These are phyloP conservation scores for Synergus itoensis DNA, from an alignment of 2,888 invertebrate species.

Conservation along the genomic window DNA sequence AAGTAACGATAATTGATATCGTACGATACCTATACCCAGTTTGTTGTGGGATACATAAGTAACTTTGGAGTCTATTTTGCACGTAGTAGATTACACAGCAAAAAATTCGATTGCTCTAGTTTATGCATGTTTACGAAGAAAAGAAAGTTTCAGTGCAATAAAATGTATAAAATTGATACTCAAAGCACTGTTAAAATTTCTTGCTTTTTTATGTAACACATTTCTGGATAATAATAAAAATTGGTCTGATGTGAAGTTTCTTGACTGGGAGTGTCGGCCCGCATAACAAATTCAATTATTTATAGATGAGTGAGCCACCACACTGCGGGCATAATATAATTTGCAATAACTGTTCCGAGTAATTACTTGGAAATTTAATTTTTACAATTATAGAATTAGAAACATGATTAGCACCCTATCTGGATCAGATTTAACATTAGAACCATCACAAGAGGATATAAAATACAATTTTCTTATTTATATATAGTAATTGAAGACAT, in stretches of 20 bases:
- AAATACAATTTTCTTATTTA: no score
- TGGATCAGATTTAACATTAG: no score
- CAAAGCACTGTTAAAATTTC: neutral
- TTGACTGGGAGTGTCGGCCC: neutral
- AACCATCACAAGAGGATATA: no score
- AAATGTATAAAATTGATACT: neutral
- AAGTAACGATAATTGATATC: slow-evolving; percentile 37
- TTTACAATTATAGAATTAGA: neutral
- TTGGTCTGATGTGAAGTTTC: neutral
- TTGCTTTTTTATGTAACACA: neutral
- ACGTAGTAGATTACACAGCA: slow-evolving; percentile 27
- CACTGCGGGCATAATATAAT: neutral
- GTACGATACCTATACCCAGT: slow-evolving; percentile 16
- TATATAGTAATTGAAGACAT: no score
- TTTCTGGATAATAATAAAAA: neutral
- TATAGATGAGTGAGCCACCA: neutral
- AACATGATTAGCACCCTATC: neutral
- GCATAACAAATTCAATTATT: neutral
- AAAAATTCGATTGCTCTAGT: slow-evolving; percentile 10
- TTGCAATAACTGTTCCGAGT: neutral
- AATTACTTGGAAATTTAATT: neutral
- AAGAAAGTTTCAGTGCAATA: slow-evolving; percentile 11
- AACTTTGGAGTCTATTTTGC: slow-evolving; percentile 23
- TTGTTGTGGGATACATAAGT: slow-evolving; percentile 27
- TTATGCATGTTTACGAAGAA: neutral